Evolutionary conservation across 2,797 vertebrate genomes (phyloP).

Genomic region (Neoniphon sammara): DNA sequence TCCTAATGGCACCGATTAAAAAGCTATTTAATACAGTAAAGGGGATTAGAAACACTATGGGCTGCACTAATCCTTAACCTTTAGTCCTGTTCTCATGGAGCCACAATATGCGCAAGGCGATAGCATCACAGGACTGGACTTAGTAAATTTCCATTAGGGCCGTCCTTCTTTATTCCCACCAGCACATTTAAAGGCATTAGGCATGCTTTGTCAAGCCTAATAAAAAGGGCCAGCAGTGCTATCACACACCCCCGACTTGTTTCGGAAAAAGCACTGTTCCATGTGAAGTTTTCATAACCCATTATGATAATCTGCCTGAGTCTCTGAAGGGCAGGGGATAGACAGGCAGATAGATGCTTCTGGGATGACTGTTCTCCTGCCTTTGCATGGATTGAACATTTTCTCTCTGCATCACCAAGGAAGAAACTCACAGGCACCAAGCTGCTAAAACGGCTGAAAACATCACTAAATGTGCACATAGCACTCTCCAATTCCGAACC

Average conservation of each 20-base stretch:
- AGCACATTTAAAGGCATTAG: conserved; percentile 81
- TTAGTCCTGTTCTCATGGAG: conserved; percentile 78
- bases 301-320: conserved; percentile 76
- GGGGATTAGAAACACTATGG: conserved; percentile 79
- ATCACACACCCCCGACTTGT: conserved; percentile 72
- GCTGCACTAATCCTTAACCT: conserved; percentile 82
- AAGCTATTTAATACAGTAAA: conserved; percentile 82
- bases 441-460: conserved; percentile 39
- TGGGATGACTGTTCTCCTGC: conserved; percentile 58
- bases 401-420: conserved; percentile 40
- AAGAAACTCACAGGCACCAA: conserved; percentile 35
- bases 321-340: conserved; percentile 68
- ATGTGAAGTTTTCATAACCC: conserved; percentile 78
- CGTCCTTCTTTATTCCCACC: conserved; percentile 77
- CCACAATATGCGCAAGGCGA: conserved; percentile 75
- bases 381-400: conserved; percentile 51
- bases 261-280: conserved; percentile 75
- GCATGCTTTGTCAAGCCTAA: conserved; percentile 78
- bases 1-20: conserved; percentile 80
- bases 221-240: conserved; percentile 72
- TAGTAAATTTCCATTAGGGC: conserved; percentile 81
- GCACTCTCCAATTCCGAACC: neutral
- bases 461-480: neutral
- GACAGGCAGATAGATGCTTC: conserved; percentile 70
- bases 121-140: conserved; percentile 77